Evolutionary conservation across 2,113 vertebrate species (phyloP), one percentile per base, ranked within the genome.

Genomic region (Gobius niger): DNA sequence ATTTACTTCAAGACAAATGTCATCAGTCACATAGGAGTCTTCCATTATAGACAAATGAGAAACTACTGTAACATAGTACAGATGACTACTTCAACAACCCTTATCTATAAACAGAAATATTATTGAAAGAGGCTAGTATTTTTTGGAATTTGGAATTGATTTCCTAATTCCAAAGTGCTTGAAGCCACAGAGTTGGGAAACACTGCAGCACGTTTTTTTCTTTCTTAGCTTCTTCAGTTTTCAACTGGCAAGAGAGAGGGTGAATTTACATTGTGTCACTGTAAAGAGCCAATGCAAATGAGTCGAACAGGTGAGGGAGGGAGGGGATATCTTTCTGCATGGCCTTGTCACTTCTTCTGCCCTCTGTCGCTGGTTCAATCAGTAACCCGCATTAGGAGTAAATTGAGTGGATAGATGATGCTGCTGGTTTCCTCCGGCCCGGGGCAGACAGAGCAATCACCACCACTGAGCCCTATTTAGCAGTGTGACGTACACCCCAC

Each of bases 381-480:
- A 88, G 83, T 85, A 87, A 82, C 82, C 79, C 68, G 52, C 76
- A 89, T 88, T 84, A 83, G 60, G 54, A 82, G 82, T 76, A 85
- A 88, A 90, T 86, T 82, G 86, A 84, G 82, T 86, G 83, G 83
- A 85, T 76, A 72, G 82, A 82, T 75, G 81, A 88, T 84, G 75
- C 73, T 78, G 82, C 82, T 85, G 84, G 82, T 86, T 83, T 81
- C 70, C 73, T 65, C 65, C 66, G 51, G 77, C 64, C 68, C 68
- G 59, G 68, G 61, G 63, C 81, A 68, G 61, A 63, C 57, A 63
- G 68, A 70, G 76, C 83, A 89, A 83, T 88, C 84, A 80, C 81
- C 73, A 53, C 65, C 9, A 49, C 70, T 65, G 72, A 63, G 77
- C 42, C 71, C 69, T 63, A 76, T 82, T 82, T 65, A 70, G 71